Evolutionary conservation across 2,888 invertebrate species (phyloP), one percentile per base, ranked within the genome.

Genomic region (Acrobasis consociella): DNA sequence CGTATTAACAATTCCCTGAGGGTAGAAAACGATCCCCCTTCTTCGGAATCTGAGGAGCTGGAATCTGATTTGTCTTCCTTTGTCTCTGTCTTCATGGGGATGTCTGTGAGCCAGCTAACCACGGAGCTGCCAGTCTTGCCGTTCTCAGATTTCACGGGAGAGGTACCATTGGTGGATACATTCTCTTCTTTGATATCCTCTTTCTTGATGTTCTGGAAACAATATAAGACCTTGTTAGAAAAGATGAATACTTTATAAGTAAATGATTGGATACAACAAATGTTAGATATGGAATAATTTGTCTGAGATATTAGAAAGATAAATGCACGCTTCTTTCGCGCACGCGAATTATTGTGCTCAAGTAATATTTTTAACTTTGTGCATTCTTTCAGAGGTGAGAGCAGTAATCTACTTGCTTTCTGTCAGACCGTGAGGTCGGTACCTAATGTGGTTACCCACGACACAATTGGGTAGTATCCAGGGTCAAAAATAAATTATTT

Each of bases 21-120:
- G 0, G 97, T 97, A 0, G 97, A 97, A 85, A 95, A 97, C 83
- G 95, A 96, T 17, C 95, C 95, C n/a, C 95, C 95, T 49, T 94
- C 93, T 68, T 95, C 95, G 0, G 94, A 94, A 68, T 96, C 95
- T 0, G 95, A 95, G 39, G 93, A 94, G 61, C 94, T 94, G 0
- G 93, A 92, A 62, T 94, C 94, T 17, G 93, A 87, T 73, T 93
- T 88, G 67, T 93, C 87, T 38, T 89, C 87, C 62, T 90, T 90
- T 7, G 77, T 67, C 46, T 89, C 88, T 0, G 82, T 67, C 58
- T 87, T 89, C 52, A 86, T 65, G 0, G 90, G 86, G 38, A 89
- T 70, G 69, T 90, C 91, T 8, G 87, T 77, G 15, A 90, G 81
- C 91, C 91, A 91, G 75, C 88, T 89, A 65, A 88, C 86, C 59